Base-by-base conservation (phyloP, 2,888 invertebrate species). In the Tribolium freemani region DNA sequence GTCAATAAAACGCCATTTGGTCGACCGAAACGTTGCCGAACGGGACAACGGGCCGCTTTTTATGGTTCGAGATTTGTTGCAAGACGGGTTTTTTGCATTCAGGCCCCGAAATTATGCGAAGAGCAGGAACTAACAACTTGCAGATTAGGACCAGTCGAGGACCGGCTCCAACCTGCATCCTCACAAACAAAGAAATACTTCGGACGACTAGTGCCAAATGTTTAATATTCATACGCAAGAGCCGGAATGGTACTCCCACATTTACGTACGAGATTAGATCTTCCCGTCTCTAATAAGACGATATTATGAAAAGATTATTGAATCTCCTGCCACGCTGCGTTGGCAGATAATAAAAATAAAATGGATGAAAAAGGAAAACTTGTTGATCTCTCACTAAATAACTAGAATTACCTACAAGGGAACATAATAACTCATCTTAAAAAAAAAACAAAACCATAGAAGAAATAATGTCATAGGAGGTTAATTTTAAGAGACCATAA, bases 1-100 rank as follows among this genome's bases (percentile, higher is more conserved):
- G 68, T 72, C 72, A 72, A 72, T 72, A 69, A 68, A 72, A 69
- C 63, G 56, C 68, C 63, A 63, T 61, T 68, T 72, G 48, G 30
- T 61, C 31, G 67, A 50, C 51, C 58, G 51, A 64, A 64, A 57
- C 44, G 46, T 8, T 30, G 64, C 56, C 31, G 30, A 71, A 71
- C 72, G 68, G 72, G 63, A 72, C 72, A 46, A 50, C 63, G 56
- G 57, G 68, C 71, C 45, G 60, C 71, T 71, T 71, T 64, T 71
- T 71, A 51, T 53, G 67, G 46, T 5, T 53, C 56, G 57, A 68
- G 68, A 61, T 72, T 71, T 68, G 72, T 72, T 72, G 72, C 63
- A 69, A 50, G 57, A 72, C 72, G 48, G 63, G 72, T 72, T 72
- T 72, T 68, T 72, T 63, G 68, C 68, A 72, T 57, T 57, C 60